Evolutionary conservation across 2,888 invertebrate species (phyloP), one percentile per base, ranked within the genome.

Genomic region (Drosophila diplacantha): DNA sequence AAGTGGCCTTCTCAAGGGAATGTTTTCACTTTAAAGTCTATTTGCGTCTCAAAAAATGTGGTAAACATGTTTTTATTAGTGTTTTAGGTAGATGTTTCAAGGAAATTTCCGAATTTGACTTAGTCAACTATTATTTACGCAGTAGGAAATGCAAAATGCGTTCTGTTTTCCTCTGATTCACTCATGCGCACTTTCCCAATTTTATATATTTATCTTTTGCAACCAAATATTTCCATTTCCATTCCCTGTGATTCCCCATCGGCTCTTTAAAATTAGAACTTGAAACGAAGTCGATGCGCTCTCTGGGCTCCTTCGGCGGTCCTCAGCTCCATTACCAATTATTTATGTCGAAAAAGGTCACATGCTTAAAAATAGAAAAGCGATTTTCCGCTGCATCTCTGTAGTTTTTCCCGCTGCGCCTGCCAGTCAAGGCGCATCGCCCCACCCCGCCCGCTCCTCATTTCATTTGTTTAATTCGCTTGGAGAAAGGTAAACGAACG

Each of bases 401-500:
- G 29, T 51, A 44, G 64, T 34, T 34, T 58, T 43, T 51, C 54
- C 53, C 39, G 53, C 51, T 51, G 31, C 54, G 44, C 38, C 44
- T 54, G 50, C 51, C 29, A 37, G 31, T 62, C 41, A 37, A 37
- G 54, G 54, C 31, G 44, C 18, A 18, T 12, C 29, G 16, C 43
- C 14, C 8, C 20, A 6, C 18, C 5, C 3, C 38, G 43, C 26
- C 38, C 55, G 50, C 65, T 57, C 62, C 65, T 59, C 62, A 63
- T 62, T 63, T 69, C 67, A 71, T 71, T 75, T 74, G 72, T 73
- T 73, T 67, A 66, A 76, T 76, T 78, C 73, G 61, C 49, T 60
- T 57, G 57, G 58, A 68, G 65, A 74, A 77, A 81, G 80, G 80
- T 80, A 81, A 81, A 80, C 62, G 81, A 80, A 80, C 80, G 81